Base-by-base conservation (phyloP, 2,797 vertebrate genomes). In the Sardinella longiceps region DNA sequence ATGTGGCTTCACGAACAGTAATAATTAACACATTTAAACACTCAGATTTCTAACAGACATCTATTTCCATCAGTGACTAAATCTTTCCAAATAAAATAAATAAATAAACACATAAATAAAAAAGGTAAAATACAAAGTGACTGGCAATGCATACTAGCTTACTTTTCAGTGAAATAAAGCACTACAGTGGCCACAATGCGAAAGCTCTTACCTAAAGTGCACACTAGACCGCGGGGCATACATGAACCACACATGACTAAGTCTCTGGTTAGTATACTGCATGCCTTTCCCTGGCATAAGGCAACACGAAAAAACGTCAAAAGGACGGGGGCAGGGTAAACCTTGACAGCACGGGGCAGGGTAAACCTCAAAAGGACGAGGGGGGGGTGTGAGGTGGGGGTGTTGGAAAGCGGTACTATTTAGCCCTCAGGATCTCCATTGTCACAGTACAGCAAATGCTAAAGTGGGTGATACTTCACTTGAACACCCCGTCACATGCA, bases 161-260 rank as follows among this genome's bases (percentile, higher is more conserved):
- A n/a, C 37, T 15, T 37, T 3, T 74, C 30, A 12, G 66, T 74
- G 66, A 33, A 74, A 15, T 74, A 74, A 74, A 74, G 66, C 66
- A 37, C 66, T 74, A 74, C 30, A 39, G 66, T 74, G 66, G 66
- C 66, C 33, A 37, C 66, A 23, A 83, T 11, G 46, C 46, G 80
- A 66, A 82, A 82, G 56, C 86, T 83, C 37, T 56, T 82, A n/a
- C 70, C 86, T 87, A 83, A 82, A 83, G 83, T 83, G 81, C 83
- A 18, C 80, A 43, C 20, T 30, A 56, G 28, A 15, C n/a, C 45
- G 43, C 80, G 82, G 60, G 66, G 43, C 18, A 58, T 53, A 63
- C 2, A 43, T 56, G 66, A 37, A 82, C 80, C 28, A 0, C 53
- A 80, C 74, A 80, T 45, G 51, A 82, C 43, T 51, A 84, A n/a